A percentile compares a stretch with the other conserved stretches of the same genome.
Conservation (phyloP, 2,888 invertebrate species). For the Cephus nigrinus region DNA sequence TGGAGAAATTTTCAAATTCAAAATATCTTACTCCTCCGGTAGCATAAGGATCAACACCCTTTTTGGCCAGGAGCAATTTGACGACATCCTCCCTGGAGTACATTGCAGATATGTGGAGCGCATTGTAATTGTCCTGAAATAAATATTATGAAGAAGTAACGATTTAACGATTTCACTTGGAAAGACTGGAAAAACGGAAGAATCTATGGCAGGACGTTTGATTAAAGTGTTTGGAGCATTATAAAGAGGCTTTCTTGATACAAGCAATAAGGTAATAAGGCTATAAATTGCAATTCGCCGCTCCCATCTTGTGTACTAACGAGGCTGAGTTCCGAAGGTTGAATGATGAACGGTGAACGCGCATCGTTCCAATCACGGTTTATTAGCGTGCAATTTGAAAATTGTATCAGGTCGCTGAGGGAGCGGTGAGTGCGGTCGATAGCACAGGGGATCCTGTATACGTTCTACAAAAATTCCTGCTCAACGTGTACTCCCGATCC, state of each 20-base stretch:
- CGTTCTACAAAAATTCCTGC: neutral
- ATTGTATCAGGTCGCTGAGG: slow-evolving; percentile 49
- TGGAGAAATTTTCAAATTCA: neutral
- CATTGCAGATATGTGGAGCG: slow-evolving; percentile 94
- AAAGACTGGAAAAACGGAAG: neutral
- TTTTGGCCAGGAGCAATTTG: slow-evolving; percentile 86
- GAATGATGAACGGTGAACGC: slow-evolving; percentile 18
- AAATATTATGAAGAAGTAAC: slow-evolving; percentile 23
- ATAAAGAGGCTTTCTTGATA: neutral
- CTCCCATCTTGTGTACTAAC: slow-evolving; percentile 43
- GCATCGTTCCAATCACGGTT: slow-evolving; percentile 48
- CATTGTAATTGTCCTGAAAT: slow-evolving; percentile 94
- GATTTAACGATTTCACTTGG: neutral
- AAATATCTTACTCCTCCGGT: slow-evolving; percentile 85
- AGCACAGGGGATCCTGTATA: neutral
- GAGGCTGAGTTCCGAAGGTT: neutral
- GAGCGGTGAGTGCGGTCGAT: slow-evolving; percentile 33
- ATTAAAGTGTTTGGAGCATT: neutral
- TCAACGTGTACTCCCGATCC: neutral
- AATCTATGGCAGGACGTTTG: neutral
- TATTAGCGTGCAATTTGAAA: slow-evolving; percentile 57
- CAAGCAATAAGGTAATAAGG: slow-evolving; percentile 40
- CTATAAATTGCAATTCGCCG: slow-evolving; percentile 47
- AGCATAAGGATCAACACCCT: slow-evolving; percentile 91
- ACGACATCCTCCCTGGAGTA: slow-evolving; percentile 96